Evolutionary conservation across 2,888 invertebrate genomes (phyloP), one percentile per base, ranked within the genome.

Genomic region (Sycophila texana): DNA sequence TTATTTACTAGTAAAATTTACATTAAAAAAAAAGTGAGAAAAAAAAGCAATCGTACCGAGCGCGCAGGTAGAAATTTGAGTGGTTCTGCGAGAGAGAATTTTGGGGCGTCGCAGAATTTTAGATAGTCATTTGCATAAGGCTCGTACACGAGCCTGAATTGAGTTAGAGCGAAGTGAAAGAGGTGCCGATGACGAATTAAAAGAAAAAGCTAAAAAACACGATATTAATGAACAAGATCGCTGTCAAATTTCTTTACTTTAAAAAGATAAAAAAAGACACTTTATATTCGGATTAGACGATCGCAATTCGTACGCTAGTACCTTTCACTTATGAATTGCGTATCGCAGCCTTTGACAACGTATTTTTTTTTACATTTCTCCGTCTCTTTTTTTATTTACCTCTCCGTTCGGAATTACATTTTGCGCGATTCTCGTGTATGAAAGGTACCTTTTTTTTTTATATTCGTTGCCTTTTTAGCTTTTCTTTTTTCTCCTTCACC

Each of bases 401-500:
- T 53, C 55, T 72, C 30, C 49, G 68, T 68, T 75, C 55, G 39
- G 20, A 39, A 63, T 80, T 74, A 76, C 68, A 67, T 66, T 68
- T 75, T 18, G 39, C 39, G 7, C 39, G 53, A 66, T 55, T 57
- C 57, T 39, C 39, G 39, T 10, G 10, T 39, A 39, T 10, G 10
- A 39, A 39, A 39, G 39, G 39, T 39, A 39, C 39, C 7, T 39
- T 39, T 39, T 39, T 39, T 39, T 39, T 18, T 61, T 81, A 80
- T 80, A 51, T 81, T 75, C 75, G 63, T 68, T 82, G 72, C 47
- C 74, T 82, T 79, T 81, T 80, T 77, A 77, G 75, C 80, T 81
- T 80, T 82, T 81, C 65, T 72, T 82, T 79, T 82, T 70, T 81
- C 66, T 79, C 51, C 49, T 74, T 77, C 3, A 39, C 39, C 0